Percentiles rank a stretch among this genome's conserved stretches.
phyloP scores from a whole-genome alignment of 92 coral and sea anemone species.

The Zoanthus gigantus region DNA sequence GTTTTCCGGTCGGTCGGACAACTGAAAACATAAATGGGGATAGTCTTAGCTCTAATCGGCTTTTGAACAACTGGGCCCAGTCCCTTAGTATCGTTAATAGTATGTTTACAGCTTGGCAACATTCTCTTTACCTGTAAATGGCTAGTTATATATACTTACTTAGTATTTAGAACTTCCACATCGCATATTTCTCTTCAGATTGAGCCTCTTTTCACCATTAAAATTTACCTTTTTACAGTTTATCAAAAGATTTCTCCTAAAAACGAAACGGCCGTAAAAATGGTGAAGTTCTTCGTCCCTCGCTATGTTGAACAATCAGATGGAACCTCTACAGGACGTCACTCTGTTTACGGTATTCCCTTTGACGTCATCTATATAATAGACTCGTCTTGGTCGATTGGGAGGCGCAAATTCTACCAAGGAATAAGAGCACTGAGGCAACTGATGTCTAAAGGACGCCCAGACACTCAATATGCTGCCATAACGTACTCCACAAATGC shows the following conservation, averaged over 20 bases:
- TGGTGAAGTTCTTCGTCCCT: constrained; percentile 53
- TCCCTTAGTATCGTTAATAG: too few relatives aligned
- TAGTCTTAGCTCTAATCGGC: too few relatives aligned
- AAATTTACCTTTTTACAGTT: constrained; percentile 10
- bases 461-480: constrained; percentile 61
- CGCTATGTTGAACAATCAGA: constrained; percentile 39
- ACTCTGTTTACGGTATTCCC: constrained; percentile 14
- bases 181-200: neutral
- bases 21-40: too few relatives aligned
- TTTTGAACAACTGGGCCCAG: too few relatives aligned
- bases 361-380: constrained; percentile 67
- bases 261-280: constrained; percentile 50
- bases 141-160: too few relatives aligned
- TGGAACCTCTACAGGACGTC: neutral
- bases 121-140: too few relatives aligned
- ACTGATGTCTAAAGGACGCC: constrained; percentile 45
- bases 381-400: constrained; percentile 71
- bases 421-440: constrained; percentile 56
- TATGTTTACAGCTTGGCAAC: too few relatives aligned
- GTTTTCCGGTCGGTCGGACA: too few relatives aligned
- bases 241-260: constrained; percentile 35
- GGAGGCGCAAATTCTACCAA: constrained; percentile 38
- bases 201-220: too few relatives aligned
- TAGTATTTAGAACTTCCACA: too few relatives aligned
- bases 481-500: constrained; percentile 66